These are phyloP conservation scores for Madoqua kirkii DNA, from an alignment of 2,113 vertebrate genomes.

Conservation along the genomic window DNA sequence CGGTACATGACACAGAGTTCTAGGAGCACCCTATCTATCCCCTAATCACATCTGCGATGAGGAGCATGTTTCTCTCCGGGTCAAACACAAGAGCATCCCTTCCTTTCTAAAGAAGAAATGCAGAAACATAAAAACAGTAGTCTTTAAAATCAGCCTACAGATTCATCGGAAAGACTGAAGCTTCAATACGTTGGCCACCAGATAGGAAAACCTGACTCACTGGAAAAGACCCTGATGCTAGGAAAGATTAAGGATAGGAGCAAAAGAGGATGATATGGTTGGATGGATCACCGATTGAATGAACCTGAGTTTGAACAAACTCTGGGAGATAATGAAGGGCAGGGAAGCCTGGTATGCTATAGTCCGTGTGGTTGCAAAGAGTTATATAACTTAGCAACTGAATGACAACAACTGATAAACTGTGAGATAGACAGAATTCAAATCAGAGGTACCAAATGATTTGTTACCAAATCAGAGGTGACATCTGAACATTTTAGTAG, in stretches of 20 bases:
- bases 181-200: background rate
- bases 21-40: background rate
- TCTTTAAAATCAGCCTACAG: background rate
- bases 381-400: background rate
- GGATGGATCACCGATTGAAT: background rate
- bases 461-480: background rate
- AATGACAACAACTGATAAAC: background rate
- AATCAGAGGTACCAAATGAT: background rate
- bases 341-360: background rate
- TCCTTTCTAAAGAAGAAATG: background rate
- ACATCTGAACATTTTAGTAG: background rate
- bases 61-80: background rate
- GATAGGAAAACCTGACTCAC: background rate
- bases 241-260: background rate
- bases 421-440: background rate
- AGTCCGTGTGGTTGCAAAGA: background rate
- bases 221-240: background rate
- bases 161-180: background rate
- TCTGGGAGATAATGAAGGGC: background rate
- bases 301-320: background rate
- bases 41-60: background rate
- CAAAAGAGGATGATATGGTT: background rate
- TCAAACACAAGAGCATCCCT: background rate
- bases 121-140: background rate
- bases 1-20: background rate